Evolutionary conservation across 2,888 invertebrate genomes (phyloP), one percentile per base, ranked within the genome.

Genomic region (Rhaphigaster nebulosa): DNA sequence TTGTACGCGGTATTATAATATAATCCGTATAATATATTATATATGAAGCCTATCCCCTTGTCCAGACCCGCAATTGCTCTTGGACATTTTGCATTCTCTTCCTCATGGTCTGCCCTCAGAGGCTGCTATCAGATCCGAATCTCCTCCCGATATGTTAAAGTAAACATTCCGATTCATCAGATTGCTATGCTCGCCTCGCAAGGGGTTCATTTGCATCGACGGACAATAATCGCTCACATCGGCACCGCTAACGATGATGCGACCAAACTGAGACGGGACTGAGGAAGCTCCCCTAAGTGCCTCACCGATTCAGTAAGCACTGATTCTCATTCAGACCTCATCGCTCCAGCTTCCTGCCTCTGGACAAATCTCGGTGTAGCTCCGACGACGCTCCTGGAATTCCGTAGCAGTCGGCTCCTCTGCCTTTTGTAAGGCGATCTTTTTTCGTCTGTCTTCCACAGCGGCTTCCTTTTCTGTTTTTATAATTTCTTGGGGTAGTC

Each of bases 351-450:
- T 76, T 76, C 70, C 70, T 34, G 70, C 38, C 29, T 38, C 70
- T 38, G 20, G 70, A 76, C 70, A 76, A 76, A 76, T 76, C 70
- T 76, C 38, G 70, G 34, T 76, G 70, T 76, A 76, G 34, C 70
- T 6, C 70, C 38, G 20, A 2, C 38, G 70, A 76, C 20, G 70
- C 70, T 20, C 2, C 70, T 76, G 8, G 70, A 76, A 76, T 76
- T 38, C 70, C 70, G 70, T 76, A 76, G 34, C 70, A 76, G 70
- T 76, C 70, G 70, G 70, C 70, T 76, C 34, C 23, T 76, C 70
- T 76, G 70, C 18, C 70, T 20, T 38, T 38, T 23, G 20, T 20
- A 23, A 76, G 70, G 20, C 70, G 70, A 76, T 76, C 70, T 76
- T 76, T 76, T 76, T 76, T 76, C 18, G 34, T 38, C 38, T 76